phyloP scores from a whole-genome alignment of 2,797 vertebrate species.

The Chaunax sp. region DNA sequence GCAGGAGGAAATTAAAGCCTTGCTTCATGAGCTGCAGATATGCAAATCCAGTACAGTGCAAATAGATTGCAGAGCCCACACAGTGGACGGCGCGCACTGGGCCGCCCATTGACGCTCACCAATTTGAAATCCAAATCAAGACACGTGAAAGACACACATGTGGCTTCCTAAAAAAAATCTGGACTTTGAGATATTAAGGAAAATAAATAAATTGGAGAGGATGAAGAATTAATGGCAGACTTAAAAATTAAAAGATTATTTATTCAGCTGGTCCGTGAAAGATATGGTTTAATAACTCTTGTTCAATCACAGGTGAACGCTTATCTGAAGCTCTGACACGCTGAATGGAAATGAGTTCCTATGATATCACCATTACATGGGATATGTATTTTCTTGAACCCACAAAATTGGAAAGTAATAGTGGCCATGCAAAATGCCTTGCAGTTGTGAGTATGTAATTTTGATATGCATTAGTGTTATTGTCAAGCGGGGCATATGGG shows the following conservation, averaged over 20 bases:
- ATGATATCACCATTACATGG: slow-evolving; percentile 78
- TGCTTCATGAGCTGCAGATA: slow-evolving; percentile 83
- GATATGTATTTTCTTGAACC: slow-evolving; percentile 77
- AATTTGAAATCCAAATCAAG: slow-evolving; percentile 75
- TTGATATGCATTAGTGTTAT: slow-evolving; percentile 88
- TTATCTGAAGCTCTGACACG: slow-evolving; percentile 72
- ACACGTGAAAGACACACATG: slow-evolving; percentile 49
- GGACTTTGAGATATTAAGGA: slow-evolving; percentile 52
- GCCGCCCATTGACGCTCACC: slow-evolving; percentile 49
- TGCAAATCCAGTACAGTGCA: slow-evolving; percentile 78
- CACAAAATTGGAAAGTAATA: slow-evolving; percentile 81
- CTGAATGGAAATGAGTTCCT: slow-evolving; percentile 73
- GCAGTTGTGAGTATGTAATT: slow-evolving; percentile 85
- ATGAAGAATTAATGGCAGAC: slow-evolving; percentile 48
- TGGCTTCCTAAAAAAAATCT: slow-evolving; percentile 26
- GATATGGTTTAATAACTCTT: slow-evolving; percentile 77
- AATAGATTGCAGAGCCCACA: slow-evolving; percentile 74
- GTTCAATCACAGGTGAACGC: slow-evolving; percentile 71
- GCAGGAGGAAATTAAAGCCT: slow-evolving; percentile 98
- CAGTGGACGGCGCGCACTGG: slow-evolving; percentile 43
- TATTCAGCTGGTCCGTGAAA: slow-evolving; percentile 54
- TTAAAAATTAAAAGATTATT: slow-evolving; percentile 55
- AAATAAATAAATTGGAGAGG: slow-evolving; percentile 48
- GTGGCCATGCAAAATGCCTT: slow-evolving; percentile 70
- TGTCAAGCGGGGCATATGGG: slow-evolving; percentile 86